Conservation (phyloP, 2,888 invertebrate genomes). For the Eugnorisma glareosa region DNA sequence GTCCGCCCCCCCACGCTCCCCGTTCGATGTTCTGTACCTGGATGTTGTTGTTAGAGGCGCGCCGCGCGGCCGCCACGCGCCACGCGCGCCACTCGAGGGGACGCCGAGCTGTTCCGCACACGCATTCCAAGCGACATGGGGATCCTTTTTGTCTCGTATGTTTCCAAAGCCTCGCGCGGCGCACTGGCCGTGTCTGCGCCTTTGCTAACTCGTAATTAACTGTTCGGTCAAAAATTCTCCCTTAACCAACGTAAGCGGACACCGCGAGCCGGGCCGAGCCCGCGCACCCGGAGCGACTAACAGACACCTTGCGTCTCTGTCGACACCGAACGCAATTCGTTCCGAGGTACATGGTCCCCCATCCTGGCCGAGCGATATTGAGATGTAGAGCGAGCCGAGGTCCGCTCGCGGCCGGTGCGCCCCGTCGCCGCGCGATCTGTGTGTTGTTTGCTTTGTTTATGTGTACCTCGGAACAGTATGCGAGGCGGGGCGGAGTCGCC, state of each 20-base stretch:
- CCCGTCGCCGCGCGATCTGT: conserved; percentile 82
- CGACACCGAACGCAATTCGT: conserved; percentile 88
- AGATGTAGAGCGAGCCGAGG: conserved; percentile 90
- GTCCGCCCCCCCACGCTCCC: conserved; percentile 80
- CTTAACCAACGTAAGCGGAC: conserved; percentile 70
- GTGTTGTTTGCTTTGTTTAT: conserved; percentile 89
- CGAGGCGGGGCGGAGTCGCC: conserved; percentile 79
- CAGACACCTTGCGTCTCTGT: conserved; percentile 80
- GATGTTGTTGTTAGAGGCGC: conserved; percentile 82
- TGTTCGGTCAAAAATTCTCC: conserved; percentile 61
- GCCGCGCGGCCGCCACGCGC: conserved; percentile 74
- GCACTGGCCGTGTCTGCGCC: conserved; percentile 66
- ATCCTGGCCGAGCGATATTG: conserved; percentile 90
- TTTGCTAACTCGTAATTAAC: conserved; percentile 67
- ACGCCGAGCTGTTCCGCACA: conserved; percentile 85
- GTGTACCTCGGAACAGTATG: conserved; percentile 91
- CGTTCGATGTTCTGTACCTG: conserved; percentile 82
- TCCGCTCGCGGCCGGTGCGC: conserved; percentile 83
- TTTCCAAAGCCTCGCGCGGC: conserved; percentile 76
- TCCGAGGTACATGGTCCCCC: conserved; percentile 91
- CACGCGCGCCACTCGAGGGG: conserved; percentile 77
- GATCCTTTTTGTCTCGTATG: conserved; percentile 84
- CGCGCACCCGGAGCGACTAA: conserved; percentile 77
- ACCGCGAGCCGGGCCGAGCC: conserved; percentile 78
- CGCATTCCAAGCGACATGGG: conserved; percentile 91